Evolutionary conservation across 2,113 vertebrate genomes (phyloP), one percentile per base, ranked within the genome.

Genomic region (Salvelinus sp.): DNA sequence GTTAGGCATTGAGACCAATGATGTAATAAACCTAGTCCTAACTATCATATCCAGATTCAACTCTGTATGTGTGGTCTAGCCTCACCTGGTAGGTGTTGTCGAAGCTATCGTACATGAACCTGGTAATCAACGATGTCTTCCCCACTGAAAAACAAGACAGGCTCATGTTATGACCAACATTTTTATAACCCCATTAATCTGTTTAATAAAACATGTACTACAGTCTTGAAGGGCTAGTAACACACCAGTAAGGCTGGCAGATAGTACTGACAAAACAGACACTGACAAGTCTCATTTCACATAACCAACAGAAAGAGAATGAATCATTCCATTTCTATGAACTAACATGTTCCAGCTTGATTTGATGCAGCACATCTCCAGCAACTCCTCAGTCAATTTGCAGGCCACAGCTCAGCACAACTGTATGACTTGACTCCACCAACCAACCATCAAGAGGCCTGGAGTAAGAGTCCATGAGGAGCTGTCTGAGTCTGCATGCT

Each of bases 41-140:
- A 54, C 12, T 4, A 54, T 54, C 16, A 54, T 18, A 5, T 14
- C 14, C 54, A 57, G 3, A 57, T 57, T 57, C 18, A 57, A 20
- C 18, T 16, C 16, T 6, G 5, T 7, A 4, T 68, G 14, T 38
- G 16, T 38, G 30, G 6, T 30, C 20, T 48, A 0, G 33, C 65
- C 88, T 94, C 92, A 98, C 97, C 94, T 98, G 97, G 86, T 99
- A 99, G 69, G 97, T 99, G 88, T 99, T 99, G 93, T 98, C 97
- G 73, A 98, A 98, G 92, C 97, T 99, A 95, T 99, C 97, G 69
- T 99, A 99, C 97, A 99, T 99, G 88, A 99, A 99, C 89, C 97
- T 95, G 90, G 97, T 99, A 88, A 99, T 99, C 92, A 99, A 92
- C 13, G 97, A 99, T 3, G 97, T 99, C 92, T 99, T 99, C 79